Evolutionary conservation across 2,888 invertebrate genomes (phyloP).

Genomic region (Formica aserva): DNA sequence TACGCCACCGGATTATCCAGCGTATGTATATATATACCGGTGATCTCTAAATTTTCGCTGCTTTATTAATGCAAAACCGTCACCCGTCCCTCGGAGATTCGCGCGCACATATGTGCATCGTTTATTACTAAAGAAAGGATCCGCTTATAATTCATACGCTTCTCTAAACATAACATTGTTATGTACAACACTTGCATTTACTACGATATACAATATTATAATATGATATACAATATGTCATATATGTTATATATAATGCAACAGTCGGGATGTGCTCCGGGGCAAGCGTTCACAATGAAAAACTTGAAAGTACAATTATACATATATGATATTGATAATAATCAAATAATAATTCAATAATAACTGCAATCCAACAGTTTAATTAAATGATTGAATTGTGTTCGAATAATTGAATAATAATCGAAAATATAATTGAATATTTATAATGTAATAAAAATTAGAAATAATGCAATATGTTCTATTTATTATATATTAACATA

Average conservation of each 20-base stretch:
- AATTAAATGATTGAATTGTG: neutral
- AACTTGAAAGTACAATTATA: neutral
- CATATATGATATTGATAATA: neutral
- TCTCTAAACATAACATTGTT: neutral
- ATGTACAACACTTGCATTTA: neutral
- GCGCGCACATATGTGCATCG: neutral
- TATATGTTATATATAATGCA: neutral
- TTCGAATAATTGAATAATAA: neutral
- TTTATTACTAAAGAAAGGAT: constrained; percentile 28
- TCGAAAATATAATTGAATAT: neutral
- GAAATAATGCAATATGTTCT: neutral
- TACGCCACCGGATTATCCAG: constrained; percentile 51
- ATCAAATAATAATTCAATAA: neutral
- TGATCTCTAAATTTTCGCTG: constrained; percentile 47
- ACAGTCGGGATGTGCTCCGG: neutral
- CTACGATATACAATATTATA: neutral
- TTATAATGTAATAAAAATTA: neutral
- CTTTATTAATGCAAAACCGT: constrained; percentile 65
- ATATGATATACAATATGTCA: neutral
- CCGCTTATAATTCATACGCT: constrained; percentile 16
- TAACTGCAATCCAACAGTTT: neutral
- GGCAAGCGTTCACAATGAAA: neutral
- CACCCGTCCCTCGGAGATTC: constrained; percentile 15
- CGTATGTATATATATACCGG: constrained; percentile 38
- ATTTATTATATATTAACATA: neutral